Percentiles rank a stretch among this genome's conserved stretches.
Conservation (phyloP, 2,113 vertebrate genomes). For the Drymodes brunneopygia region DNA sequence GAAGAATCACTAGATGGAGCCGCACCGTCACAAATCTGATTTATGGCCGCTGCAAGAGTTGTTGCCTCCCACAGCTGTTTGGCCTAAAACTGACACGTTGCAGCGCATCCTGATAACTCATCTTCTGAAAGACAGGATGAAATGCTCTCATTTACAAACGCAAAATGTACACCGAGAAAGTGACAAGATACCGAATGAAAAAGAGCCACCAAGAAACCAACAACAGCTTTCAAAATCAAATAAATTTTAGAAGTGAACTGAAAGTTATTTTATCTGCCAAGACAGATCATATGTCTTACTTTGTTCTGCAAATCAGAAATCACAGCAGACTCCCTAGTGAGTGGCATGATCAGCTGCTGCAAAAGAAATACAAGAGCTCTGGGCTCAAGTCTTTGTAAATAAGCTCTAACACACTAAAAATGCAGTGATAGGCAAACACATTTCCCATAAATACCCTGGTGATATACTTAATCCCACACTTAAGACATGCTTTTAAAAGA, state of each 20-base stretch:
- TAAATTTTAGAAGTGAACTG: neutral
- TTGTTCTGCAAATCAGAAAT: constrained; percentile 8
- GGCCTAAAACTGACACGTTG: neutral
- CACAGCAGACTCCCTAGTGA: neutral
- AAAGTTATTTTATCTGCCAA: neutral
- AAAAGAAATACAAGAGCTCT: neutral
- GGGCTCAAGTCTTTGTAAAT: neutral
- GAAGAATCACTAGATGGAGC: constrained; percentile 51
- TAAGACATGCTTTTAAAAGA: neutral
- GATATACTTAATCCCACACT: neutral
- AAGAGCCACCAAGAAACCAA: neutral
- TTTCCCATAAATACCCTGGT: neutral
- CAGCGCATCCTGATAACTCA: neutral
- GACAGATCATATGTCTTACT: neutral
- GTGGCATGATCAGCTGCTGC: neutral
- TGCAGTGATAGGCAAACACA: neutral
- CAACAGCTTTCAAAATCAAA: neutral
- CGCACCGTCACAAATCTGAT: constrained; percentile 52
- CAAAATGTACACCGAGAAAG: neutral
- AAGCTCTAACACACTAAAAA: neutral
- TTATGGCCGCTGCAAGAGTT: neutral
- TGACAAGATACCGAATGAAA: neutral
- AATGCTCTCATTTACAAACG: neutral
- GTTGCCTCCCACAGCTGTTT: neutral
- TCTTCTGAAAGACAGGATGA: neutral